Base-by-base conservation (phyloP, 2,797 vertebrate genomes). In the Halcyon smyrnensis region DNA sequence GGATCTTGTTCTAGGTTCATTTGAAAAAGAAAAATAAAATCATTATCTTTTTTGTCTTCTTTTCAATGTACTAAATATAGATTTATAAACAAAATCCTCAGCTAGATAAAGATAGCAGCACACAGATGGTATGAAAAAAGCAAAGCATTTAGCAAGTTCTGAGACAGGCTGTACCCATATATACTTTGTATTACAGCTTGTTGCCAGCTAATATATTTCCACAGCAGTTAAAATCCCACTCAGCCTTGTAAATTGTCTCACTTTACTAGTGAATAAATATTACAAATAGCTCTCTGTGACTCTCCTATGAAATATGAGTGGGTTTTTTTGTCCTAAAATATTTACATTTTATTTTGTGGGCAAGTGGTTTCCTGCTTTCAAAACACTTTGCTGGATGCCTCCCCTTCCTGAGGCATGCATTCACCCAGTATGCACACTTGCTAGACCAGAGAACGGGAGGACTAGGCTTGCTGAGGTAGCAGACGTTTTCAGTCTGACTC, bases 91-190 rank as follows among this genome's bases (percentile, higher is more conserved):
- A 96, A 94, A 91, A 81, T 75, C 37, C 64, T 87, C 37, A 84
- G 83, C 79, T 94, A 91, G 93, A 90, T 85, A 95, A 97, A 97
- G 93, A 96, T 96, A 97, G 95, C 71, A 95, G 57, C 93, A 93
- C 80, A 91, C 96, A 97, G 96, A 97, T 95, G 96, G 96, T 34
- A 11, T 68, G 89, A 90, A 90, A 50, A 93, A 69, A 2, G 62
- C 77, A 90, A 96, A 95, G 90, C 85, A 91, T 67, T 97, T 89
- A 93, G 70, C 74, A 76, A 94, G 64, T 43, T 95, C 79, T 53
- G 68, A 95, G 80, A 84, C 88, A 84, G 70, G 18, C 85, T 96
- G 85, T 93, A 88, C 77, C 86, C 74, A 80, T 80, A 84, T 67
- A 95, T 48, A 54, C 77, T 93, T 93, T 27, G 56, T 30, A 50